Evolutionary conservation across 2,888 invertebrate genomes (phyloP).

Genomic region (Listrodromus nycthemerus): DNA sequence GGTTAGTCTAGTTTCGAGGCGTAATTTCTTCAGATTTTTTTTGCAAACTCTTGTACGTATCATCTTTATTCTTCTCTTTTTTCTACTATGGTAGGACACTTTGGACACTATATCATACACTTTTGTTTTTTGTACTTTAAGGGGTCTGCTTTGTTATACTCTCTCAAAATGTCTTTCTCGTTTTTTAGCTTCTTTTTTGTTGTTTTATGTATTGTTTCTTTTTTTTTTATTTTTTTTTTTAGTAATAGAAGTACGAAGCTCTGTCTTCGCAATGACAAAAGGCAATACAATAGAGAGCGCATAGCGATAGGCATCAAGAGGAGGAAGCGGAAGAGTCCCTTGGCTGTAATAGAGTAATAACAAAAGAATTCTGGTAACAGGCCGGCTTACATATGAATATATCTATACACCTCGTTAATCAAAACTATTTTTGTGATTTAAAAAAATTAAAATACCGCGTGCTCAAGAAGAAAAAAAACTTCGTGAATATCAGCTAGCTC

Average conservation of each 20-base stretch:
- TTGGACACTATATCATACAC: constrained; percentile 64
- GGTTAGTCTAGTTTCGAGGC: constrained; percentile 66
- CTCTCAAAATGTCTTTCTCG: constrained; percentile 44
- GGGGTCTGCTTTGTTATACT: constrained; percentile 54
- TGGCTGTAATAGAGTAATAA: constrained; percentile 79
- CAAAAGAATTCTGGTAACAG: constrained; percentile 74
- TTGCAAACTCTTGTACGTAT: constrained; percentile 62
- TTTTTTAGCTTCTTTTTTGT: constrained; percentile 28
- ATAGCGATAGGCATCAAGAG: constrained; percentile 83
- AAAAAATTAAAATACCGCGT: constrained; percentile 76
- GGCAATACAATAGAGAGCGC: constrained; percentile 82
- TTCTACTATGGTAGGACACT: constrained; percentile 65
- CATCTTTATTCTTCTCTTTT: constrained; percentile 41
- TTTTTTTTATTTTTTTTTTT: constrained; percentile 69
- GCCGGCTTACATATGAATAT: constrained; percentile 19
- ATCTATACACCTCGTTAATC: constrained; percentile 32
- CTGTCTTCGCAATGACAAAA: constrained; percentile 80
- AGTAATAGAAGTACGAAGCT: constrained; percentile 77
- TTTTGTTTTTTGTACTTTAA: constrained; percentile 58
- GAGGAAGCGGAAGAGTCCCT: constrained; percentile 82
- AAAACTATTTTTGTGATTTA: constrained; percentile 35
- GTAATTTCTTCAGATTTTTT: constrained; percentile 51
- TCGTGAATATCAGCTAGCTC: constrained; percentile 70
- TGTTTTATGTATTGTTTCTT: constrained; percentile 9
- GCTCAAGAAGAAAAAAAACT: constrained; percentile 55